phyloP scores from a whole-genome alignment of 2,797 vertebrate species.

The Melanotaenia trifasciata region DNA sequence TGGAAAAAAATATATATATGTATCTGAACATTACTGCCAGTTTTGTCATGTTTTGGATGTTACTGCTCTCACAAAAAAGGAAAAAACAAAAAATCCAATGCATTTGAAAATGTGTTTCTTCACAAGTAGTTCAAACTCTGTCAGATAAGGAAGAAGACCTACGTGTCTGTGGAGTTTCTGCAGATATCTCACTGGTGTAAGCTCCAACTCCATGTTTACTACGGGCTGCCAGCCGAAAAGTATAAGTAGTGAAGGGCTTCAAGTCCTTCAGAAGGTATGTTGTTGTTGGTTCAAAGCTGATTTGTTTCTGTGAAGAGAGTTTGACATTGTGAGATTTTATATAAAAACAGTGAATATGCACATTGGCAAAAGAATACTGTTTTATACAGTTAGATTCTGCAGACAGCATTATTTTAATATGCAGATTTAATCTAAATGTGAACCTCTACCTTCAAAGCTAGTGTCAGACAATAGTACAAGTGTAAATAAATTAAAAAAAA shows the following conservation, averaged over 20 bases:
- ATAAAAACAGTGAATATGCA: not conserved
- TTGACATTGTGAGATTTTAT: conserved; percentile 17
- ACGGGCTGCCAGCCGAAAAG: conserved; percentile 94
- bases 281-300: conserved; percentile 93
- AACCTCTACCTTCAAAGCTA: not conserved
- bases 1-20: conserved; percentile 8
- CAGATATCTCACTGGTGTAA: conserved; percentile 96
- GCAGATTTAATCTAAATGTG: not conserved
- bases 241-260: conserved; percentile 96
- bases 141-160: conserved; percentile 90
- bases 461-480: not conserved
- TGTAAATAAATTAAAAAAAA: not conserved
- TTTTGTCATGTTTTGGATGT: conserved; percentile 42
- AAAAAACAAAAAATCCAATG: conserved; percentile 34
- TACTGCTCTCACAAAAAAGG: conserved; percentile 17
- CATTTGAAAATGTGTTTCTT: conserved; percentile 76
- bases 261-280: conserved; percentile 95
- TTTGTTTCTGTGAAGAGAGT: conserved; percentile 85
- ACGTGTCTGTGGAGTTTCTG: conserved; percentile 99
- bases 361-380: not conserved
- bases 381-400: not conserved
- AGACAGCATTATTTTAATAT: not conserved
- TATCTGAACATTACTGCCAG: conserved; percentile 51
- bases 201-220: conserved; percentile 95
- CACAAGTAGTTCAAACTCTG: conserved; percentile 43